Base-by-base conservation (phyloP, 2,797 vertebrate species). In the Sebastes matsubarae region DNA sequence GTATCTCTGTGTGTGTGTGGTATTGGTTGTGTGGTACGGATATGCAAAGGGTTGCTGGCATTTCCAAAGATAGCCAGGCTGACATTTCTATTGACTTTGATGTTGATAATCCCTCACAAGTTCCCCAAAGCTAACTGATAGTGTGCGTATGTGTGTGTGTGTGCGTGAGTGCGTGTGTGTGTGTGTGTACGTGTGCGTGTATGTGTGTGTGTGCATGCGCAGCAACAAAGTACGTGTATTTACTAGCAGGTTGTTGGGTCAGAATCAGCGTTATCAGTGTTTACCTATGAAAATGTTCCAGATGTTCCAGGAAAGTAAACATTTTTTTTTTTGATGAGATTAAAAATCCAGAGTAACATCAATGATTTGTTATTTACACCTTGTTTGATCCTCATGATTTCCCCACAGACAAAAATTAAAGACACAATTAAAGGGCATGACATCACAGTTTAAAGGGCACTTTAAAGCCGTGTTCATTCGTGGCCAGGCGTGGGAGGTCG, bases 41-140 rank as follows among this genome's bases (percentile, higher is more conserved):
- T 97, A 97, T 97, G 97, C 97, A 97, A 97, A 95, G 95, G 95
- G 96, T 96, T 98, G 93, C 95, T 98, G 97, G 97, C 97, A 97
- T 98, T 98, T 98, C 97, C 97, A 97, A 97, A 97, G 96, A 97
- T 96, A 96, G 97, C 95, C 96, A 95, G 95, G 92, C 95, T 96
- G 96, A 97, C 97, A 98, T 98, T 99, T 98, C 97, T 97, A 96
- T 94, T 95, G 95, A 96, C 97, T 99, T 99, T 99, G 97, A 98
- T 97, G 97, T 97, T 97, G 96, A 97, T 98, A 97, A 98, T 97
- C 97, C 96, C 95, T 97, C 94, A 97, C 97, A 97, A 97, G 95
- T 97, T 94, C 95, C 91, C 94, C 95, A 96, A 97, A 97, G 97
- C 95, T 94, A 96, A 95, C 92, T 95, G 95, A 95, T 92, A 86